Evolutionary conservation across 2,797 vertebrate genomes (phyloP).

Genomic region (Mionectes olivaceus): DNA sequence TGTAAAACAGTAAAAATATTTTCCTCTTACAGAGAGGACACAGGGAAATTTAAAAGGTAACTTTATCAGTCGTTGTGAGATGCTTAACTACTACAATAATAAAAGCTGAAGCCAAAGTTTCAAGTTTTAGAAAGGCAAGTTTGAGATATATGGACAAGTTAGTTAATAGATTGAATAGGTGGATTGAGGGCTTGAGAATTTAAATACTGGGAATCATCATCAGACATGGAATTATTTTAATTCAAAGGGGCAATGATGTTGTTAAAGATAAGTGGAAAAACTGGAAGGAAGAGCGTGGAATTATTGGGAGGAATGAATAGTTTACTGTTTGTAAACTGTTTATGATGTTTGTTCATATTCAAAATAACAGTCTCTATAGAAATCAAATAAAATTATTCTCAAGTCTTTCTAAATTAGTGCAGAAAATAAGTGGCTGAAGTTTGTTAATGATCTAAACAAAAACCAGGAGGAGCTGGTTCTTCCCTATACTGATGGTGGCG

Average conservation of each 20-base stretch:
- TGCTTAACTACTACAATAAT: neutral
- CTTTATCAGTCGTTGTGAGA: neutral
- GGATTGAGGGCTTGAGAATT: neutral
- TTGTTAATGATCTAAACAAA: neutral
- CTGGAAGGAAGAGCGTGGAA: neutral
- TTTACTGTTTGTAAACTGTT: neutral
- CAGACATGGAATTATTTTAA: neutral
- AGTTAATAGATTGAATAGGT: neutral
- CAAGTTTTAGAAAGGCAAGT: neutral
- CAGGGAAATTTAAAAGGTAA: neutral
- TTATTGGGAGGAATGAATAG: neutral
- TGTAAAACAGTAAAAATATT: neutral
- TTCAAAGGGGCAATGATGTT: neutral
- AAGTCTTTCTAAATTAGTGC: neutral
- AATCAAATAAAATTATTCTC: neutral
- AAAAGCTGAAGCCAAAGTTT: neutral
- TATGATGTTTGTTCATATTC: neutral
- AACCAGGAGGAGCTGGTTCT: neutral
- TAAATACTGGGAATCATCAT: neutral
- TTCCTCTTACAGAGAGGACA: neutral
- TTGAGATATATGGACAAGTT: neutral
- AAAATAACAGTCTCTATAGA: neutral
- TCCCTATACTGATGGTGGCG: neutral
- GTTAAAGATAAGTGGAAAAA: neutral
- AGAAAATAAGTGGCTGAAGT: neutral